These are phyloP conservation scores for Columba livia DNA, from an alignment of 2,113 vertebrate species.

Conservation along the genomic window DNA sequence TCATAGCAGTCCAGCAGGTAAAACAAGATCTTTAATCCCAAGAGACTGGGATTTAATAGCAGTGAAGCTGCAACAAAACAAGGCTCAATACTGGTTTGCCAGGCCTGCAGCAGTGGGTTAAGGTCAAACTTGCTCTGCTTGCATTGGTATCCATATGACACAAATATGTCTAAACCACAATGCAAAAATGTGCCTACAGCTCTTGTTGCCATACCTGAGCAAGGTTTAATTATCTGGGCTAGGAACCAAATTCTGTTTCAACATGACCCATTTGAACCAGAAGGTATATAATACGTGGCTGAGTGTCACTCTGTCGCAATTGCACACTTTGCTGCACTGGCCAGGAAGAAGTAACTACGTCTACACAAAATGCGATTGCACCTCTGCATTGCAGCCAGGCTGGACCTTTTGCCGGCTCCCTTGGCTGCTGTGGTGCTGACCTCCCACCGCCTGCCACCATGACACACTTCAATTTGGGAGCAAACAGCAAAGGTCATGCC, in stretches of 20 bases:
- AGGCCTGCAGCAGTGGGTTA: neutral
- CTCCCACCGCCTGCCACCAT: neutral
- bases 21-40: neutral
- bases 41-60: neutral
- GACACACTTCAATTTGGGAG: neutral
- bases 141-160: neutral
- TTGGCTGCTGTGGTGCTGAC: accelerated
- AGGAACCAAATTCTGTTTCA: neutral
- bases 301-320: neutral
- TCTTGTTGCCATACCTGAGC: accelerated
- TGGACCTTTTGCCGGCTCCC: neutral
- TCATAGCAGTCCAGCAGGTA: neutral
- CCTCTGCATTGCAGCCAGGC: neutral
- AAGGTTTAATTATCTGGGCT: neutral
- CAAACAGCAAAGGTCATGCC: accelerated
- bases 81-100: neutral
- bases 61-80: neutral
- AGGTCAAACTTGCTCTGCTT: neutral
- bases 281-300: accelerated
- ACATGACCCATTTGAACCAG: neutral
- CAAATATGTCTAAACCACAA: neutral
- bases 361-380: neutral
- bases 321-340: neutral
- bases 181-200: accelerated
- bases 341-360: accelerated